A percentile compares a stretch with the other conserved stretches of the same genome.
phyloP scores from a whole-genome alignment of 2,888 invertebrate species.

The Trichogramma evanescens region DNA sequence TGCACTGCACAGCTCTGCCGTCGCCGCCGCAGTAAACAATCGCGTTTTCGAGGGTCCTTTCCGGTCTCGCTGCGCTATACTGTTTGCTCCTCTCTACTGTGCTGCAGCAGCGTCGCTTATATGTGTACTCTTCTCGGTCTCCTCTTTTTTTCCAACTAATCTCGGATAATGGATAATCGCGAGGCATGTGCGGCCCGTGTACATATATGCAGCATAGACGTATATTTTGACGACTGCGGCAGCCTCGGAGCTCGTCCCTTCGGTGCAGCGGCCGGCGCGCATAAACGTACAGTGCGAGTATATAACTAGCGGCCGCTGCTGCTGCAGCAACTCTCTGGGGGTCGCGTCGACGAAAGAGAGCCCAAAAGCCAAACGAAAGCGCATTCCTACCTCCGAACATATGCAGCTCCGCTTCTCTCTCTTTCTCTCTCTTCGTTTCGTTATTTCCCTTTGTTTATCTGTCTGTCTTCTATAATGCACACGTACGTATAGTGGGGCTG shows the following conservation, averaged over 20 bases:
- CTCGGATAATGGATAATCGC: slow-evolving; percentile 38
- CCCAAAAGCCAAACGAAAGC: slow-evolving; percentile 6
- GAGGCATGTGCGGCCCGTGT: slow-evolving; percentile 22
- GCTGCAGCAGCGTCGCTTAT: slow-evolving; percentile 4
- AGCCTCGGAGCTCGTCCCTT: slow-evolving; percentile 25
- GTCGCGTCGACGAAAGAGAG: neutral
- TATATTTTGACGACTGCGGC: slow-evolving; percentile 44
- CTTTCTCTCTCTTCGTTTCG: neutral
- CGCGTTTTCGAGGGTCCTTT: slow-evolving; percentile 22
- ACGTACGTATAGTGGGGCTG: too few relatives aligned
- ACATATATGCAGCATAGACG: slow-evolving; percentile 31
- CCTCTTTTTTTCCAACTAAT: slow-evolving; percentile 27
- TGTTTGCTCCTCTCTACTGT: neutral
- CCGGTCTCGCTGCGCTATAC: slow-evolving; percentile 1
- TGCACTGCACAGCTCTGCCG: too few relatives aligned
- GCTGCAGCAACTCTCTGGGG: neutral
- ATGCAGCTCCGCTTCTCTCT: neutral
- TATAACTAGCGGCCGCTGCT: too few relatives aligned
- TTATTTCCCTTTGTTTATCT: neutral
- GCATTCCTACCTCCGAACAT: too few relatives aligned
- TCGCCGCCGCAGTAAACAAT: slow-evolving; percentile 24
- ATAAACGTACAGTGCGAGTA: too few relatives aligned
- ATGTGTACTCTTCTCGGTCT: too few relatives aligned
- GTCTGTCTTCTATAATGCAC: too few relatives aligned
- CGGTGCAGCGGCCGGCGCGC: neutral